Evolutionary conservation across 2,797 vertebrate species (phyloP).

Genomic region (Melopsittacus undulatus): DNA sequence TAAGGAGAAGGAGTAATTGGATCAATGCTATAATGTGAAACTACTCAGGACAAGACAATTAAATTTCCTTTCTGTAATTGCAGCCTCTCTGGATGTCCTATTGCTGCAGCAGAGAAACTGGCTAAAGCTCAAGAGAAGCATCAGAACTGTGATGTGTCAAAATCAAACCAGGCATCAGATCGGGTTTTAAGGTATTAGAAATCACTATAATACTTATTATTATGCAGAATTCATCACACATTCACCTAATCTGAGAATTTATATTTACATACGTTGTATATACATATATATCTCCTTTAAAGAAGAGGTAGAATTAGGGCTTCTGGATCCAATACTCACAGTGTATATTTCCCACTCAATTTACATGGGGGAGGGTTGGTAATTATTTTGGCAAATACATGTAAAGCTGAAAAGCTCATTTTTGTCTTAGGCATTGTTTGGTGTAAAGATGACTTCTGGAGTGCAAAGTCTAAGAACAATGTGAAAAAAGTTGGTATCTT

Average conservation of each 20-base stretch:
- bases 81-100: slow-evolving; percentile 98
- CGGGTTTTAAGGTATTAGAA: slow-evolving; percentile 93
- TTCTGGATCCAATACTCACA: slow-evolving; percentile 73
- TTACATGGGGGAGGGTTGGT: slow-evolving; percentile 73
- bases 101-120: slow-evolving; percentile 97
- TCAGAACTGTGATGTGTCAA: slow-evolving; percentile 91
- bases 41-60: slow-evolving; percentile 47
- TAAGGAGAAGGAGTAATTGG: slow-evolving; percentile 45
- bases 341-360: slow-evolving; percentile 68
- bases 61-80: slow-evolving; percentile 74
- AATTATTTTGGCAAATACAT: slow-evolving; percentile 75
- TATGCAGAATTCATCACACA: slow-evolving; percentile 73
- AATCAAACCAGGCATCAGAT: slow-evolving; percentile 95
- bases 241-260: slow-evolving; percentile 69
- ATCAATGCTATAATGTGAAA: slow-evolving; percentile 52
- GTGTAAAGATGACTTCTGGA: slow-evolving; percentile 79
- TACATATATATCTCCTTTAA: slow-evolving; percentile 65
- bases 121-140: slow-evolving; percentile 99
- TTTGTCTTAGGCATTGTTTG: slow-evolving; percentile 79
- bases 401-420: slow-evolving; percentile 79
- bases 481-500: slow-evolving; percentile 79
- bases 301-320: slow-evolving; percentile 73
- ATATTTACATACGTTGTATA: slow-evolving; percentile 69
- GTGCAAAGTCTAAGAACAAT: slow-evolving; percentile 77
- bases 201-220: slow-evolving; percentile 75